Evolutionary conservation across 2,888 invertebrate species (phyloP).

Genomic region (Agelastica alni): DNA sequence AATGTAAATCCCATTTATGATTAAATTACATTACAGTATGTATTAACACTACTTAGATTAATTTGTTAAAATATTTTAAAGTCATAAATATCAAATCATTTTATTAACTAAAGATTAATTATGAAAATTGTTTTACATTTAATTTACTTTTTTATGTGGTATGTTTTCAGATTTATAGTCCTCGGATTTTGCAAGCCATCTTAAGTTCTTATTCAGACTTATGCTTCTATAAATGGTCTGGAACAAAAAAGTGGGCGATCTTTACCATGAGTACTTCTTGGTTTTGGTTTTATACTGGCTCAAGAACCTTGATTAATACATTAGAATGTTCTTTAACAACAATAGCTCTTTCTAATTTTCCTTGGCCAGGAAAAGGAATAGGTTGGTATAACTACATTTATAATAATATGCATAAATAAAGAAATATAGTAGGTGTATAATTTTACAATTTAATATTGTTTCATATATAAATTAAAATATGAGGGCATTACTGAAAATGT

Average conservation of each 20-base stretch:
- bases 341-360: conserved; percentile 79
- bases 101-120: too few relatives aligned
- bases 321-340: conserved; percentile 82
- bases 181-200: conserved; percentile 81
- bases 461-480: neutral
- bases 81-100: too few relatives aligned
- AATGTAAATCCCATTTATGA: too few relatives aligned
- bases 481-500: too few relatives aligned
- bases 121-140: too few relatives aligned
- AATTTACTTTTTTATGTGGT: conserved; percentile 49
- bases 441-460: neutral
- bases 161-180: conserved; percentile 65
- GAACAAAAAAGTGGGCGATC: conserved; percentile 75
- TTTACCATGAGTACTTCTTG: conserved; percentile 78
- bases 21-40: too few relatives aligned
- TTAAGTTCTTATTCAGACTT: conserved; percentile 78
- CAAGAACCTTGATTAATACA: conserved; percentile 86
- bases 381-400: conserved; percentile 39
- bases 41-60: too few relatives aligned
- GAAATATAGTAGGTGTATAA: neutral
- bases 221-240: conserved; percentile 74
- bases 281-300: conserved; percentile 91
- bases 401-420: too few relatives aligned
- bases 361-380: conserved; percentile 59
- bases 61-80: too few relatives aligned